Conservation (phyloP, 1,140 invertebrate genomes). For the Drosophila ohnishii region DNA sequence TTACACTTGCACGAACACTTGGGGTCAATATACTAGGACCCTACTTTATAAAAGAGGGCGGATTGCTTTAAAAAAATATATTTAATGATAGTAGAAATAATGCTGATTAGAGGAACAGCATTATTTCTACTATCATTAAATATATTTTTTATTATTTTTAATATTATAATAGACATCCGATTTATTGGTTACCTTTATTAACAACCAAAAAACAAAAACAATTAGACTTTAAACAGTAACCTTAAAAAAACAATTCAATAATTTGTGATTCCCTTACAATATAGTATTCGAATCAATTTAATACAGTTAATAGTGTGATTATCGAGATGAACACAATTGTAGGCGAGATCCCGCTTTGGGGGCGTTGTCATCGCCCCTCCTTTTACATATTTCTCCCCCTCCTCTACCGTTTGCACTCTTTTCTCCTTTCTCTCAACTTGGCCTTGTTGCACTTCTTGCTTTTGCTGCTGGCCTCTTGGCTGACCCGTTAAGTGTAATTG, state of each 20-base stretch:
- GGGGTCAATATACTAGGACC: neutral
- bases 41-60: neutral
- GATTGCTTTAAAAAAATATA: neutral
- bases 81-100: neutral
- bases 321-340: conserved; percentile 13
- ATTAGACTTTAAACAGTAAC: neutral
- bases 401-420: neutral
- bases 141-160: no score
- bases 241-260: neutral
- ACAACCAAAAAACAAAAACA: neutral
- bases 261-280: neutral
- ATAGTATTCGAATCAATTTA: neutral
- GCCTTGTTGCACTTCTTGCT: conserved; percentile 35
- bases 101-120: no score
- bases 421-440: conserved; percentile 28
- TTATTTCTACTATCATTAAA: no score
- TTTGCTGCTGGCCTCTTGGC: conserved; percentile 52
- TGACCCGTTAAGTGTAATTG: conserved; percentile 70
- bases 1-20: conserved; percentile 6
- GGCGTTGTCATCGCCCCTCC: conserved; percentile 29
- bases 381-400: neutral
- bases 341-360: conserved; percentile 15
- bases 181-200: neutral
- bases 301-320: neutral
- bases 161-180: neutral